Evolutionary conservation across 2,888 invertebrate genomes (phyloP).

Genomic region (Campoletis raptor): DNA sequence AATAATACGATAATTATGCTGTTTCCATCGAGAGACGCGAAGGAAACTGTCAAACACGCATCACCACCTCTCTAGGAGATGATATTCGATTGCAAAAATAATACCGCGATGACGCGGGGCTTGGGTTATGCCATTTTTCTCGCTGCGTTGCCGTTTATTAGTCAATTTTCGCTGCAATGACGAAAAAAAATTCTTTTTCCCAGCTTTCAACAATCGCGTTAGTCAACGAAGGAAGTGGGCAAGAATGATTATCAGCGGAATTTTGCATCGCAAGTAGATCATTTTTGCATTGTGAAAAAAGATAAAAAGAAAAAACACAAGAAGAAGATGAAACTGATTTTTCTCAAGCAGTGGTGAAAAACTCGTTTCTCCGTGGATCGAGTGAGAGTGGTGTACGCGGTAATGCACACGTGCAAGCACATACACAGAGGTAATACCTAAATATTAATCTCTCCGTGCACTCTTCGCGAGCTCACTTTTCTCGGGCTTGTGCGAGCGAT

Average conservation of each 20-base stretch:
- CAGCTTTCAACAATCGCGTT: constrained; percentile 4
- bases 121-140: constrained; percentile 19
- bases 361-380: background rate
- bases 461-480: constrained; percentile 38
- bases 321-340: background rate
- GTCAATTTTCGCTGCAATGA: constrained; percentile 36
- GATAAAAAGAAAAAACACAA: background rate
- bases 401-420: background rate
- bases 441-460: background rate
- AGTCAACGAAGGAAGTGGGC: background rate
- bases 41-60: constrained; percentile 28
- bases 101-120: constrained; percentile 47
- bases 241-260: background rate
- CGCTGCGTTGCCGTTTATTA: background rate
- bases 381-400: background rate
- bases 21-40: constrained; percentile 7
- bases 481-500: constrained; percentile 71
- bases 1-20: background rate
- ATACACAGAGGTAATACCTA: background rate
- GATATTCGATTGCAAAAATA: constrained; percentile 40
- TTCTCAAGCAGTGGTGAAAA: background rate
- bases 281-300: no score
- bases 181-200: constrained; percentile 32
- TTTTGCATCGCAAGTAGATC: no score
- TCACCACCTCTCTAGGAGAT: constrained; percentile 35